Conservation (phyloP, 2,888 invertebrate genomes). For the Meteorus colon region DNA sequence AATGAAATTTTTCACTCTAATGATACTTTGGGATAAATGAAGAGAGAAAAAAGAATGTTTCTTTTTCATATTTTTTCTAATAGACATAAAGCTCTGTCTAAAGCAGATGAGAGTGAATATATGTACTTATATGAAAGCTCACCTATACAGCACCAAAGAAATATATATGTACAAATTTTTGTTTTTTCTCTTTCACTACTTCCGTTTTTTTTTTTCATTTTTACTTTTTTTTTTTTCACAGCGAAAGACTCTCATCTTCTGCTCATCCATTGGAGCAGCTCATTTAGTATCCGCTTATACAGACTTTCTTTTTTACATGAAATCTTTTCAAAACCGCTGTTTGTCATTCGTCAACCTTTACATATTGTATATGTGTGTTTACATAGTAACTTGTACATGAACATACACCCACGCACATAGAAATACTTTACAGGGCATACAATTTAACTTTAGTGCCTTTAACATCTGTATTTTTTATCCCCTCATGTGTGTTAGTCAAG, state of each 20-base stretch:
- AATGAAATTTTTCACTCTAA: constrained; percentile 14
- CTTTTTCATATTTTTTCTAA: not conserved
- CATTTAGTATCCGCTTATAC: constrained; percentile 48
- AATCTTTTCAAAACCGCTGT: constrained; percentile 31
- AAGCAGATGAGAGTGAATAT: not conserved
- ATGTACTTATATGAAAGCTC: not conserved
- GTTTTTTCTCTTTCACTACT: not conserved
- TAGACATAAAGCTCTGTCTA: not conserved
- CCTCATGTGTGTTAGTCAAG: constrained; percentile 4
- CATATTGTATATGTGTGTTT: not conserved
- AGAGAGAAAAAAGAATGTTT: not conserved
- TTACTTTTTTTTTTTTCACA: constrained; percentile 15
- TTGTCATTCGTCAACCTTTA: constrained; percentile 14
- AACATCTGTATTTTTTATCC: not conserved
- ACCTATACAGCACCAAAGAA: not conserved
- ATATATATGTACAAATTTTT: not conserved
- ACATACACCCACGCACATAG: not conserved
- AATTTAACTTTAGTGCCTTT: not conserved
- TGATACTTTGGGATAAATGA: constrained; percentile 10
- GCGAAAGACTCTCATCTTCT: constrained; percentile 39
- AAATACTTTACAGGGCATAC: not conserved
- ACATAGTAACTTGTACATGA: not conserved
- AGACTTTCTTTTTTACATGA: constrained; percentile 29
- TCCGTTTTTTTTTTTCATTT: not conserved
- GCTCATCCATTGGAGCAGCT: constrained; percentile 41